These are phyloP conservation scores for Poeciliopsis infans DNA, from an alignment of 2,797 vertebrate genomes.

Conservation along the genomic window DNA sequence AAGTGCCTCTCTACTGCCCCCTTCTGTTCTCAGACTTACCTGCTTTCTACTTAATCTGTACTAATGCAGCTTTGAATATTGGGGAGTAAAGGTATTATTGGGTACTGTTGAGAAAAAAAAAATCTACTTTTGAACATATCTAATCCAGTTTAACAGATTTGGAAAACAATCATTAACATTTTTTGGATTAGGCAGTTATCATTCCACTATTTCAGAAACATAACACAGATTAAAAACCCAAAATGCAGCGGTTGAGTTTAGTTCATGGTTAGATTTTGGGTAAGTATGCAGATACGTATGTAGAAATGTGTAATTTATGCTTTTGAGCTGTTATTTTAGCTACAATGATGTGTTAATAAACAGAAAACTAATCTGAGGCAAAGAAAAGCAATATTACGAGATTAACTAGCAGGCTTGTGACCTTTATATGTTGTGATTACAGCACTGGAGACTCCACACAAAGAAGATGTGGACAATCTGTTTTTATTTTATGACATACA, in stretches of 20 bases:
- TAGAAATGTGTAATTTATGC: conserved; percentile 23
- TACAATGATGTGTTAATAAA: conserved; percentile 13
- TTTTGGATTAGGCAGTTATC: conserved; percentile 29
- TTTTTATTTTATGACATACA: conserved; percentile 49
- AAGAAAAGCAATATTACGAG: conserved; percentile 33
- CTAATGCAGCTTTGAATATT: conserved; percentile 29
- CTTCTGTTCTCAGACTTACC: conserved; percentile 29
- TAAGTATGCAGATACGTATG: not conserved
- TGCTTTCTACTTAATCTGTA: conserved; percentile 20
- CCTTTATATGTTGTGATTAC: conserved; percentile 16
- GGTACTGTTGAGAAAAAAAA: not conserved
- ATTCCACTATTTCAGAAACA: conserved; percentile 47
- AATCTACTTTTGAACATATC: not conserved
- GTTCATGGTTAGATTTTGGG: not conserved
- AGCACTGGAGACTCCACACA: conserved; percentile 32
- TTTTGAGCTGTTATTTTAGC: conserved; percentile 17
- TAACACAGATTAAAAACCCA: conserved; percentile 19
- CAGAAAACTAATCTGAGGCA: conserved; percentile 34
- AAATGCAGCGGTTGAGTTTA: not conserved
- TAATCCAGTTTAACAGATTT: conserved; percentile 10
- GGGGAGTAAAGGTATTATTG: conserved; percentile 20
- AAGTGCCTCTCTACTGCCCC: conserved; percentile 71
- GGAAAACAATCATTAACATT: not conserved
- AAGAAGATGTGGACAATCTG: conserved; percentile 9
- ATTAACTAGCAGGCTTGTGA: conserved; percentile 4